Percentiles rank a stretch among this genome's conserved stretches.
Conservation (phyloP, 2,113 vertebrate genomes). For the Chloropsis cyanopogon region DNA sequence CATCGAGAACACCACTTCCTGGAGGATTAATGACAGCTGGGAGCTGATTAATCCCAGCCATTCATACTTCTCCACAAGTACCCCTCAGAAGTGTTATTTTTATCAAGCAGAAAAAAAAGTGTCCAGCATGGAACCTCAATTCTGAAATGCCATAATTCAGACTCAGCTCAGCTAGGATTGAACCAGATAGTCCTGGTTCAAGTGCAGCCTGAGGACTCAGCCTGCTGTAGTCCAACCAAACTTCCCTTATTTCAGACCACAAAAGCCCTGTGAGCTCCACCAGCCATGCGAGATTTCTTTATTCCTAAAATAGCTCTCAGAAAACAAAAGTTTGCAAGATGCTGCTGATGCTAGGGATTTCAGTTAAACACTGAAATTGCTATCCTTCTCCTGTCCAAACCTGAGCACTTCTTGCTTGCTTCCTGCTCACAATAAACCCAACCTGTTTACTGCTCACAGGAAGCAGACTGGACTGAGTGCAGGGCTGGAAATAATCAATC, state of each 20-base stretch:
- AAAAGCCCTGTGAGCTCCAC: neutral
- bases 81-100: slow-evolving; percentile 32
- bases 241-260: neutral
- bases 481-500: slow-evolving; percentile 35
- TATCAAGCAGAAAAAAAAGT: neutral
- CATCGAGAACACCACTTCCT: slow-evolving; percentile 39
- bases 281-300: neutral
- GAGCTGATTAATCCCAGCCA: slow-evolving; percentile 52
- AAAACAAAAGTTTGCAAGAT: neutral
- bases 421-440: neutral
- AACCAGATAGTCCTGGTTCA: slow-evolving; percentile 12
- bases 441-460: neutral
- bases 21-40: slow-evolving; percentile 59
- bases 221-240: neutral
- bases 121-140: neutral
- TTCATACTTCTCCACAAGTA: neutral
- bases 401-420: neutral
- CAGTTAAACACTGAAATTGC: neutral
- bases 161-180: neutral
- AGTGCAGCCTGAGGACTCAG: neutral
- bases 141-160: neutral
- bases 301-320: neutral
- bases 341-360: neutral
- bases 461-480: neutral
- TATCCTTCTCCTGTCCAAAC: neutral